These are phyloP conservation scores for Odontomachus brunneus DNA, from an alignment of 1,140 invertebrate genomes.

Conservation along the genomic window DNA sequence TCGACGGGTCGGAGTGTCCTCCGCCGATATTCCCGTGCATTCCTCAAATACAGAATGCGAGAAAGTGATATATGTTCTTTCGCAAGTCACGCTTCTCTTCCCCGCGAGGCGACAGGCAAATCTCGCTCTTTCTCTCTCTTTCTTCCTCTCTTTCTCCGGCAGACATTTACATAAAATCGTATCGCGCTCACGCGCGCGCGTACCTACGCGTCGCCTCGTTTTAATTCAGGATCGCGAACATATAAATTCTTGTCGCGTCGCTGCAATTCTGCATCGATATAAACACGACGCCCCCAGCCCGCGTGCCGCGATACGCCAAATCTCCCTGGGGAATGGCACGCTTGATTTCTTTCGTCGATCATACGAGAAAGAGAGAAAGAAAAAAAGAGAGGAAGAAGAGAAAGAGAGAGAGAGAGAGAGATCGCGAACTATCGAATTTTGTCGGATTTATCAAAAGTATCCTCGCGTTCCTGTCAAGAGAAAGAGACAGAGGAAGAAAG, in stretches of 20 bases:
- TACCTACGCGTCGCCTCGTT: conserved; percentile 9
- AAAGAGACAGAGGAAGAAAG: too few relatives aligned
- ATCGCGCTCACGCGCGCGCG: neutral
- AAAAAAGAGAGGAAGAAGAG: too few relatives aligned
- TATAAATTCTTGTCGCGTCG: conserved; percentile 17
- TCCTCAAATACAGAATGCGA: neutral
- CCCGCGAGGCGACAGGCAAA: conserved; percentile 2
- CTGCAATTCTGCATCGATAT: conserved; percentile 18
- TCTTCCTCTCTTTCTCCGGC: too few relatives aligned
- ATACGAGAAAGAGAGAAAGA: neutral
- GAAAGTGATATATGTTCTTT: conserved; percentile 12
- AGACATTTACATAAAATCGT: conserved; percentile 33
- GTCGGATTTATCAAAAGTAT: too few relatives aligned
- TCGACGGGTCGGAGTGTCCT: neutral
- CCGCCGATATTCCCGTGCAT: neutral
- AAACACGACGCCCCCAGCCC: neutral
- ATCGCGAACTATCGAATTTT: too few relatives aligned
- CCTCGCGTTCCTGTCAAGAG: too few relatives aligned
- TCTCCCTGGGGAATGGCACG: neutral
- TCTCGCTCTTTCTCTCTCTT: conserved; percentile 3
- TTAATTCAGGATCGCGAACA: conserved; percentile 33
- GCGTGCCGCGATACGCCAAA: neutral
- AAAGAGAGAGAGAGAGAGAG: too few relatives aligned
- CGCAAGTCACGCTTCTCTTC: conserved; percentile 3
- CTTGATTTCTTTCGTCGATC: conserved; percentile 11